Evolutionary conservation across 2,113 vertebrate genomes (phyloP), one percentile per base, ranked within the genome.

Genomic region (Myrmecophaga tridactyla): DNA sequence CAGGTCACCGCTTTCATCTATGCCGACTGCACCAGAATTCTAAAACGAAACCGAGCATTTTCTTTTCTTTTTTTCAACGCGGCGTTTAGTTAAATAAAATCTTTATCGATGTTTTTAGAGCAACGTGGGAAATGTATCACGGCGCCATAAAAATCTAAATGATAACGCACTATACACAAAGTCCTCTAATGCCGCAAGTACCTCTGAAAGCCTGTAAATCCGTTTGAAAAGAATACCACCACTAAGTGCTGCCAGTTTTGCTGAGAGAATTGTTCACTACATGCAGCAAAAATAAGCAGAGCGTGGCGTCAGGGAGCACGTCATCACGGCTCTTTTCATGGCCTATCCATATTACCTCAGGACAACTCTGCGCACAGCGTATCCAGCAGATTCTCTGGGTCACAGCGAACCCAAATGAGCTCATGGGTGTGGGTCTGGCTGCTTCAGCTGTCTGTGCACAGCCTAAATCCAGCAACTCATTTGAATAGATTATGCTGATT

Each of bases 281-380:
- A 27, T 2, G 43, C 48, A 62, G 62, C 36, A n/a, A 94, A 53
- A 92, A 65, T 51, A 81, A 95, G 82, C 39, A 14, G 23, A 39
- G 62, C 15, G 0, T 14, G 53, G 58, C 72, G 51, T 67, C 29
- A 14, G 21, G 63, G 69, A 77, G 60, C 0, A 0, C 0, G 0
- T 65, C 41, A 53, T 15, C 3, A 0, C 0, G 4, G 39, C 48
- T 75, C 76, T 87, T 23, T 31, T 53, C 89, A 85, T 70, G 34
- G 21, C 31, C 67, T 56, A 7, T 94, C 70, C 1, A 51, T 39
- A 69, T 73, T 34, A 18, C 17, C 58, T 89, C 21, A 6, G 43
- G 76, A 62, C 43, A 90, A 76, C 39, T 43, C 14, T 46, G 75
- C 36, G 41, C 7, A 4, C 62, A 39, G 39, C 69, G 31, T 51